A percentile compares a stretch with the other conserved stretches of the same genome.
Conservation (phyloP, 2,113 vertebrate genomes). For the Emydocephalus ijimae region DNA sequence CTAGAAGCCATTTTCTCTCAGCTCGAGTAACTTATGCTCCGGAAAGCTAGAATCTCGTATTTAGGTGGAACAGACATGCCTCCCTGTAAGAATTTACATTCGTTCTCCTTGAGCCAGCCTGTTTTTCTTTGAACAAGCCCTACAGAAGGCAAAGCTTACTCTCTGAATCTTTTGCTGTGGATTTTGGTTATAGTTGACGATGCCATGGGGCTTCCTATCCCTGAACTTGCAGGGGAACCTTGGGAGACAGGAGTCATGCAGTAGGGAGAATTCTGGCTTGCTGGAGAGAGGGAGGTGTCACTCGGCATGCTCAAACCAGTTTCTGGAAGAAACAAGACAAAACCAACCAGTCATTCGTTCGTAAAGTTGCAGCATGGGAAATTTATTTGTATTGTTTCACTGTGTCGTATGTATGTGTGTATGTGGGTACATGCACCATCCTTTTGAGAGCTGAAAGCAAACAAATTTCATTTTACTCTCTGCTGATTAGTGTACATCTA, state of each 20-base stretch:
- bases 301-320: slow-evolving; percentile 89
- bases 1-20: background rate
- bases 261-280: slow-evolving; percentile 97
- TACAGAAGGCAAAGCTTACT: slow-evolving; percentile 74
- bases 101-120: background rate
- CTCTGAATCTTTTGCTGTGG: slow-evolving; percentile 97
- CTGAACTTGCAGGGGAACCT: slow-evolving; percentile 93
- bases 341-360: background rate
- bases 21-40: background rate
- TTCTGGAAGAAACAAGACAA: slow-evolving; percentile 62
- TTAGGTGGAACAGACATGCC: background rate
- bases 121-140: background rate
- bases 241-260: slow-evolving; percentile 98
- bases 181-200: slow-evolving; percentile 96
- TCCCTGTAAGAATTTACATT: background rate
- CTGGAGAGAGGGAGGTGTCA: slow-evolving; percentile 92
- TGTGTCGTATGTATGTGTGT: no score
- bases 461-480: no score
- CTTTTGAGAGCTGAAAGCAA: no score
- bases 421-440: no score
- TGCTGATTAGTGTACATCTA: no score
- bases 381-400: background rate
- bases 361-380: background rate
- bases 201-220: slow-evolving; percentile 96
- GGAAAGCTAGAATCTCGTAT: background rate